Evolutionary conservation across 2,797 vertebrate genomes (phyloP).

Genomic region (Muraenolepis orangiensis): DNA sequence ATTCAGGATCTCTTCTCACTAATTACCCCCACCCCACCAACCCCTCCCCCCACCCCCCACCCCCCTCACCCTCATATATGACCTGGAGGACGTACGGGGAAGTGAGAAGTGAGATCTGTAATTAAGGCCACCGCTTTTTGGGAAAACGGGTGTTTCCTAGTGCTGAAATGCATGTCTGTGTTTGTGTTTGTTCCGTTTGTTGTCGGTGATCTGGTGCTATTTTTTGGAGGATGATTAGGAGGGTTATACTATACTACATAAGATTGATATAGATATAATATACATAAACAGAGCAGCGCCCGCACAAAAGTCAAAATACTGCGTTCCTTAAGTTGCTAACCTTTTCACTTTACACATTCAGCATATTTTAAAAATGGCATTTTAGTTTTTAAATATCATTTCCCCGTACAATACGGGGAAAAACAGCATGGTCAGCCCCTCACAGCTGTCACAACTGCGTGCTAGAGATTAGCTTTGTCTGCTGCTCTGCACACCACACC

Average conservation of each 20-base stretch:
- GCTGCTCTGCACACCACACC: not conserved
- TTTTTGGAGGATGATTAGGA: conserved; percentile 19
- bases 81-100: conserved; percentile 51
- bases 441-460: not conserved
- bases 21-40: conserved; percentile 50
- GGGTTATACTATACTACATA: not conserved
- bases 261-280: not conserved
- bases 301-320: not conserved
- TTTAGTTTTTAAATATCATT: not conserved
- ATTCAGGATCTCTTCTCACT: conserved; percentile 58
- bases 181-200: not conserved
- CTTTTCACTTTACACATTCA: not conserved
- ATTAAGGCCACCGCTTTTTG: conserved; percentile 5
- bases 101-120: conserved; percentile 37
- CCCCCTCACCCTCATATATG: conserved; percentile 22
- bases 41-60: not conserved
- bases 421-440: not conserved
- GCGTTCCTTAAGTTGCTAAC: not conserved
- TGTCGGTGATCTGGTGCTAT: conserved; percentile 22
- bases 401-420: not conserved
- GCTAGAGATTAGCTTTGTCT: not conserved
- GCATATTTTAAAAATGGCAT: not conserved
- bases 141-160: not conserved
- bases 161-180: not conserved
- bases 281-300: not conserved